phyloP scores from a whole-genome alignment of 1,140 invertebrate species.

The Eriocheir sinensis region DNA sequence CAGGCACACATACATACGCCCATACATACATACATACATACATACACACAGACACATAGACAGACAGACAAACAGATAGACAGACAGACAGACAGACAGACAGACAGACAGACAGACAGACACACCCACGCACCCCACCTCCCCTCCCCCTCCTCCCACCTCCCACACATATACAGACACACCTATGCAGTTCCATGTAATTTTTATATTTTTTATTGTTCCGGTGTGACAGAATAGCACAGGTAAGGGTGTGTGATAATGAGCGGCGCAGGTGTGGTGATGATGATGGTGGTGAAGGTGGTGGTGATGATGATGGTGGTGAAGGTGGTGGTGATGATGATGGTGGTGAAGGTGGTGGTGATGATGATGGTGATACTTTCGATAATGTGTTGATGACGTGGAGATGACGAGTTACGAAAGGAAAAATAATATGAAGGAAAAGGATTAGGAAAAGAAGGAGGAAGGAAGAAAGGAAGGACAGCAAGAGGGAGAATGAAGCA shows the following conservation, averaged over 20 bases:
- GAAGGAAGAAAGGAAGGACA: neutral
- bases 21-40: constrained; percentile 3
- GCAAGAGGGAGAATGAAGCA: neutral
- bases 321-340: constrained; percentile 8
- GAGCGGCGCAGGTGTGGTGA: neutral
- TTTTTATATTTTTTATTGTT: neutral
- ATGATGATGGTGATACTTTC: constrained; percentile 11
- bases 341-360: constrained; percentile 7
- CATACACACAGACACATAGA: constrained; percentile 46
- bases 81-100: neutral
- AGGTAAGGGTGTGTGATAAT: too few relatives aligned
- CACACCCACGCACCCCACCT: neutral
- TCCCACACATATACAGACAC: constrained; percentile 10
- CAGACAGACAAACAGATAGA: too few relatives aligned
- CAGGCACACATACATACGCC: neutral
- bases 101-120: neutral
- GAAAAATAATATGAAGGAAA: neutral
- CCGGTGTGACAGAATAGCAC: neutral
- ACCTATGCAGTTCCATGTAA: neutral
- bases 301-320: neutral
- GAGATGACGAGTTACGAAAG: neutral
- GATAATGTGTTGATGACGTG: too few relatives aligned
- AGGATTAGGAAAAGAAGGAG: neutral
- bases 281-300: neutral
- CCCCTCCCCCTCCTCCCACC: neutral